These are phyloP conservation scores for Cosmopolites sordidus DNA, from an alignment of 2,888 invertebrate species.

Conservation along the genomic window DNA sequence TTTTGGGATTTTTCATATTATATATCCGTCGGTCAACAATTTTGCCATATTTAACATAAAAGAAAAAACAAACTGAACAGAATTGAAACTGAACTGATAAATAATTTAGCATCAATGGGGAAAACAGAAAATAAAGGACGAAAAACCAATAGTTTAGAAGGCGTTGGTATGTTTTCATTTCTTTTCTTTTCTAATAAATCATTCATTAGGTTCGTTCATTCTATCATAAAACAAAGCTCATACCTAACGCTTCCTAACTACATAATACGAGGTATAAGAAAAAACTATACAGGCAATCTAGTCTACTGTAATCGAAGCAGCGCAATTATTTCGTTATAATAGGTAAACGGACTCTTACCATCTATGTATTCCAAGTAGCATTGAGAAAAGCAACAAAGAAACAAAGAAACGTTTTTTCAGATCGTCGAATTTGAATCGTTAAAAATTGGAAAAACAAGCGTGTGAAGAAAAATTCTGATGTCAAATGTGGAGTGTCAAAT, in stretches of 20 bases:
- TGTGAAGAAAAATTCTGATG: background rate
- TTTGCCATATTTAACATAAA: no score
- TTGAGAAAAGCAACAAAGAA: conserved; percentile 42
- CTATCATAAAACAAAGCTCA: no score
- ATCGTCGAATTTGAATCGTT: conserved; percentile 5
- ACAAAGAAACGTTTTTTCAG: conserved; percentile 16
- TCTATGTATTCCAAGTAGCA: conserved; percentile 50
- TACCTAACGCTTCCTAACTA: background rate
- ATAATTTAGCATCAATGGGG: no score
- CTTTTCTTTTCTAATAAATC: no score
- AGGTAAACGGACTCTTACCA: conserved; percentile 50
- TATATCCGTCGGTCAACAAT: no score
- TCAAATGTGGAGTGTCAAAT: background rate
- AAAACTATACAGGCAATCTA: conserved; percentile 38
- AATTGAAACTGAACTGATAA: no score
- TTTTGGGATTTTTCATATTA: no score
- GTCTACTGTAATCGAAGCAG: conserved; percentile 32
- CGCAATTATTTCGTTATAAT: conserved; percentile 16
- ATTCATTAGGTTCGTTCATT: no score
- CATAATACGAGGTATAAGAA: conserved; percentile 4
- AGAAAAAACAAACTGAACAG: no score
- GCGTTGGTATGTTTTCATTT: no score
- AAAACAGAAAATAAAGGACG: no score
- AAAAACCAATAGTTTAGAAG: no score
- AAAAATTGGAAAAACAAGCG: conserved; percentile 2